Percentiles rank a stretch among this genome's conserved stretches.
Conservation (phyloP, 2,888 invertebrate genomes). For the Eupithecia subfuscata region DNA sequence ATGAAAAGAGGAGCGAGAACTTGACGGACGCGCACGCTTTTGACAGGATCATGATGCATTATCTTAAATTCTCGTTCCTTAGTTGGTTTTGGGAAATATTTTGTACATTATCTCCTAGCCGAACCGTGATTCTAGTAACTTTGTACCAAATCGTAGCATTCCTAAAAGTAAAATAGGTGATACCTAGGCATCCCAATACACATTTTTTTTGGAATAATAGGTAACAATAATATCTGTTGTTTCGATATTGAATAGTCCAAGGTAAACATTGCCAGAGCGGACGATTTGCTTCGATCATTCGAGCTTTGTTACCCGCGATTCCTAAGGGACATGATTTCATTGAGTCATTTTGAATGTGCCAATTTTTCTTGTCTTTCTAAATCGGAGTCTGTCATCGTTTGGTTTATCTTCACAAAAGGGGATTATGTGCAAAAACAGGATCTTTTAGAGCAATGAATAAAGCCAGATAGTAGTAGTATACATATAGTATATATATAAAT, state of each 20-base stretch:
- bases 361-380: slow-evolving; percentile 38
- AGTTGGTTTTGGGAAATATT: not conserved
- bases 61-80: not conserved
- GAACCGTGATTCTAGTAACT: not conserved
- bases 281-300: slow-evolving; percentile 76
- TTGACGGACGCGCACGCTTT: not conserved
- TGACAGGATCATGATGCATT: not conserved
- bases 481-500: no score
- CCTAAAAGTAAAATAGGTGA: no score
- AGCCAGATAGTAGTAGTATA: not conserved
- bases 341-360: slow-evolving; percentile 42
- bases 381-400: slow-evolving; percentile 31
- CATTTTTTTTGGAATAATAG: not conserved
- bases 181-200: no score
- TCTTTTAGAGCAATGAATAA: not conserved
- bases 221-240: not conserved
- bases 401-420: slow-evolving; percentile 4
- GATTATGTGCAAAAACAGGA: not conserved
- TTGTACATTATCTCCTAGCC: not conserved
- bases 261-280: slow-evolving; percentile 53
- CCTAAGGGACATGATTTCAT: slow-evolving; percentile 45
- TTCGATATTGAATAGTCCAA: slow-evolving; percentile 15
- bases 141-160: not conserved
- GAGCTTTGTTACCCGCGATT: slow-evolving; percentile 45
- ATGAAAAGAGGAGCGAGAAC: not conserved